A percentile compares a stretch with the other conserved stretches of the same genome.
phyloP scores from a whole-genome alignment of 2,113 vertebrate genomes.

The Addax nasomaculatus region DNA sequence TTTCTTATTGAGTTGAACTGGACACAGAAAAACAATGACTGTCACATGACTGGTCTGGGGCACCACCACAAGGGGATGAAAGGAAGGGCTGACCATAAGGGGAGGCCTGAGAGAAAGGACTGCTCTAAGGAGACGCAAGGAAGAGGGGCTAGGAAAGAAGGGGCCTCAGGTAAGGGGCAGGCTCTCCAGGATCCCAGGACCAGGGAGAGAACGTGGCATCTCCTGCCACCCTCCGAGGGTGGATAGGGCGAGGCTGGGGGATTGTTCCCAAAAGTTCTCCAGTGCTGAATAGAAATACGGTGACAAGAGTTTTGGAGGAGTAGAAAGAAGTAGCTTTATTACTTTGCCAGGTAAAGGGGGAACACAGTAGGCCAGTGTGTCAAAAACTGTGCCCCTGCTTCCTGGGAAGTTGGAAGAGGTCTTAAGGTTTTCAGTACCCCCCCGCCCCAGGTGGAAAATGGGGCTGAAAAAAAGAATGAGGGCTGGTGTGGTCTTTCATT shows the following conservation, averaged over 20 bases:
- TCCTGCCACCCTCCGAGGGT: not conserved
- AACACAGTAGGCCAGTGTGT: not conserved
- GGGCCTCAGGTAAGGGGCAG: not conserved
- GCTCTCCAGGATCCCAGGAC: not conserved
- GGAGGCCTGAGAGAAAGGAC: not conserved
- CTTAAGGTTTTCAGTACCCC: not conserved
- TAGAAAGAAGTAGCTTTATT: not conserved
- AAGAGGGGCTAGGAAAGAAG: not conserved
- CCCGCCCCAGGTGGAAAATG: not conserved
- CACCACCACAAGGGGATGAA: not conserved
- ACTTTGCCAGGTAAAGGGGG: not conserved
- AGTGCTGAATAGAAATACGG: not conserved
- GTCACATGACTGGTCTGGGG: not conserved
- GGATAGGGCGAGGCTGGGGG: not conserved
- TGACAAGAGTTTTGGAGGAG: not conserved
- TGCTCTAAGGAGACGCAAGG: not conserved
- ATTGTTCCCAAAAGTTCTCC: not conserved
- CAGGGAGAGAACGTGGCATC: not conserved
- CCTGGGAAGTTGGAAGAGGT: not conserved
- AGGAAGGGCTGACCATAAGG: not conserved
- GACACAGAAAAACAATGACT: not conserved
- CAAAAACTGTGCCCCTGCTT: not conserved
- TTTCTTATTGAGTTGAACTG: not conserved
- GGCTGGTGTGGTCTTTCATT: not conserved
- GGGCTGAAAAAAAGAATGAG: not conserved